Evolutionary conservation across 92 coral and sea anemone species (phyloP), one percentile per base, ranked within the genome.

Genomic region (Blastomussa wellsi): DNA sequence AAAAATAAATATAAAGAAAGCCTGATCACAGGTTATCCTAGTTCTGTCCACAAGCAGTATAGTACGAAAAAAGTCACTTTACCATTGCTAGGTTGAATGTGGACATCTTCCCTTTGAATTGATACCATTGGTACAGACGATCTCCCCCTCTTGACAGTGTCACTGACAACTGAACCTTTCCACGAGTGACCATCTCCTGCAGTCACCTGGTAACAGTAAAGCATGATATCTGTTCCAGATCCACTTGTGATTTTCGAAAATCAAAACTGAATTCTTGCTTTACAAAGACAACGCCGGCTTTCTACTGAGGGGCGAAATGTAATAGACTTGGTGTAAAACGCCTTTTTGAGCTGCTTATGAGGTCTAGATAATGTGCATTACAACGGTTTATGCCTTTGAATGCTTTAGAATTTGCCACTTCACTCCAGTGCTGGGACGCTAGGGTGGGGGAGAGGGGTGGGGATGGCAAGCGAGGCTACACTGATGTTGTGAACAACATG

Each of bases 121-220:
- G 79, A 36, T 20, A 83, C 55, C 80, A 75, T 74, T 29, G 79
- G 73, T 44, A 75, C 70, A 82, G 86, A 53, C 7, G 71, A 64
- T 22, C 38, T 29, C 37, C 32, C 88, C 49, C 88, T 76, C 62
- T 77, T 85, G 12, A 90, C 95, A 0, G 95, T 93, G 52, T 93
- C 85, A 70, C 95, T 93, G 13, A 89, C 81, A 35, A 93, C 72
- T n/a, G 95, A 93, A 35, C 95, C 95, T 68, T 82, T 93, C 95
- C 95, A 93, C 13, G 89, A 82, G 82, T 89, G 90, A 6, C 87
- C 94, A 36, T 85, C 80, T 7, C 88, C 90, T 48, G 62, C 78
- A 29, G 82, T 90, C 28, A 90, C 88, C 93, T 90, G 13, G 44
- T 29, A 32, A 48, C 49, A 74, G 37, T 39, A 22, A 29, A 74